A percentile compares a stretch with the other conserved stretches of the same genome.
These are phyloP conservation scores for Hypanus sabinus DNA, from an alignment of 2,113 vertebrate species.

Conservation along the genomic window DNA sequence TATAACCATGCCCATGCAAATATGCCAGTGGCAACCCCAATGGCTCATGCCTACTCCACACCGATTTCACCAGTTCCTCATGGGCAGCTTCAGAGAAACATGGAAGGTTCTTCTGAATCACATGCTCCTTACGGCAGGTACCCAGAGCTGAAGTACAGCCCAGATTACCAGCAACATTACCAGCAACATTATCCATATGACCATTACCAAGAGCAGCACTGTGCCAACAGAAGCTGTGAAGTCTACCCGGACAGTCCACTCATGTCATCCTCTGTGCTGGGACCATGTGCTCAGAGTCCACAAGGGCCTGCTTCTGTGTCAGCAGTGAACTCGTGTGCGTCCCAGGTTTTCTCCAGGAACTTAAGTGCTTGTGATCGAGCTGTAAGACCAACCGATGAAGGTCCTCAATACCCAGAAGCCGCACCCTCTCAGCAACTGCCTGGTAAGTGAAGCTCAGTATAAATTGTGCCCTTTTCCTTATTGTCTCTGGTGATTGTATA, in stretches of 20 bases:
- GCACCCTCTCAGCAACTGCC: not conserved
- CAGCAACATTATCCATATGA: not conserved
- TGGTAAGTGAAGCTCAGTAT: conserved; percentile 27
- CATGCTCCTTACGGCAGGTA: conserved; percentile 53
- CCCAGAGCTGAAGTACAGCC: conserved; percentile 67
- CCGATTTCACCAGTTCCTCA: conserved; percentile 43
- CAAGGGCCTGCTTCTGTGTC: conserved; percentile 50
- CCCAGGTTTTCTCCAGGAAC: conserved; percentile 46
- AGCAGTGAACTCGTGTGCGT: conserved; percentile 44
- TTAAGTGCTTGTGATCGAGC: conserved; percentile 48
- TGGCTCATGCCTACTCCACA: conserved; percentile 53
- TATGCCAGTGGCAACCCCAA: conserved; percentile 42
- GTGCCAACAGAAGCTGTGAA: conserved; percentile 28
- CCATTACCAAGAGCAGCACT: conserved; percentile 14
- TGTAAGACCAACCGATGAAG: conserved; percentile 43
- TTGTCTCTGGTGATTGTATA: not conserved
- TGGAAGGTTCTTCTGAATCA: conserved; percentile 51
- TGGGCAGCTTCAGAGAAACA: conserved; percentile 48
- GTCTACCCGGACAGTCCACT: conserved; percentile 41
- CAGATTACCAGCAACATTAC: conserved; percentile 43
- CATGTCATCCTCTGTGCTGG: conserved; percentile 39
- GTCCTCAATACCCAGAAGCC: conserved; percentile 11
- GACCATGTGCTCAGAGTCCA: conserved; percentile 42
- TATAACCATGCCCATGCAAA: conserved; percentile 58
- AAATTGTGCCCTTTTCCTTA: not conserved